Conservation (phyloP, 2,797 vertebrate genomes). For the Gorsachius magnificus region DNA sequence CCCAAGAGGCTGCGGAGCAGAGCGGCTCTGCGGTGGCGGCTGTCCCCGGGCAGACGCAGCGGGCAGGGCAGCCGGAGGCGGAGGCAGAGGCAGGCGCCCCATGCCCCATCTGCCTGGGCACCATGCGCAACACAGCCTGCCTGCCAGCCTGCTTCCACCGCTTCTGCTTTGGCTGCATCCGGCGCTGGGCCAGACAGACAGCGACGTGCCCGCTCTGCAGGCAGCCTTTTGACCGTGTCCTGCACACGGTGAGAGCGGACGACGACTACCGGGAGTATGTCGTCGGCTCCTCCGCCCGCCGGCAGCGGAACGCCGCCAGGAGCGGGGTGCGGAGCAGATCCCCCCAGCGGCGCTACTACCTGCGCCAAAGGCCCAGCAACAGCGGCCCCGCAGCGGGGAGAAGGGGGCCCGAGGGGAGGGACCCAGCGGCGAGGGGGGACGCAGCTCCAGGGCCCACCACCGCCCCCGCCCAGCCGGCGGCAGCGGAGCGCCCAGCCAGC, state of each 20-base stretch:
- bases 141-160: neutral
- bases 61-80: neutral
- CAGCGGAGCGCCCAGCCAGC: no score
- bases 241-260: neutral
- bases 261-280: no score
- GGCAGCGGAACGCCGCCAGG: neutral
- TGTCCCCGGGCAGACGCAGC: neutral
- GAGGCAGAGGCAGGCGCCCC: rapidly evolving
- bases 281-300: rapidly evolving
- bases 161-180: neutral
- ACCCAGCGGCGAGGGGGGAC: rapidly evolving
- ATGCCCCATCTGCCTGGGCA: neutral
- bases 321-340: neutral
- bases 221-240: neutral
- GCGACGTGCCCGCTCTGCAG: neutral
- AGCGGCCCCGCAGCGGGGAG: rapidly evolving
- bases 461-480: rapidly evolving
- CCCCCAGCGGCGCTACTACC: no score
- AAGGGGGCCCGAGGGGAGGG: neutral
- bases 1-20: neutral
- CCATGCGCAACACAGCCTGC: rapidly evolving
- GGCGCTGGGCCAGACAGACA: neutral
- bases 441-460: neutral
- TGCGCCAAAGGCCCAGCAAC: neutral
- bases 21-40: neutral